Base-by-base conservation (phyloP, 2,113 vertebrate species). In the Eidolon helvum region DNA sequence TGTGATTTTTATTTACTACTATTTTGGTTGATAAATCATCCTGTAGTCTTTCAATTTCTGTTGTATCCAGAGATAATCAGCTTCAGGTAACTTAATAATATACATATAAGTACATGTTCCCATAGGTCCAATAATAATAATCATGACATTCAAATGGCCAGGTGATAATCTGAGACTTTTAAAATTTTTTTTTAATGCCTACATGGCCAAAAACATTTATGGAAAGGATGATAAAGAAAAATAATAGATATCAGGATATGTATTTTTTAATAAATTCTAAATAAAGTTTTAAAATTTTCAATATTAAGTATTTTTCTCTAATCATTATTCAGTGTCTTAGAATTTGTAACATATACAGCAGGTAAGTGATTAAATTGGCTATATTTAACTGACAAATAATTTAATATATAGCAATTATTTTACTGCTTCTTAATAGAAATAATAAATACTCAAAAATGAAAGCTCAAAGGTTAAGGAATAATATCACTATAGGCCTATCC, bases 141-240 rank as follows among this genome's bases (percentile, higher is more conserved):
- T 97, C 85, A 96, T 97, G 94, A 86, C 48, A 90, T 97, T 90
- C 83, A 96, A 96, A 95, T 68, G 83, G 43, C 95, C 98, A 98
- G 92, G 95, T 97, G 75, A 98, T 97, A 82, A 97, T 94, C 97
- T 96, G 38, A 66, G 86, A 87, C 94, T 24, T 97, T n/a, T n/a
- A n/a, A n/a, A 50, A 50, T 94, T 96, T 97, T 61, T 90, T 72
- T 97, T 98, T 98, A 97, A 96, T 74, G 4, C 91, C 77, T 78
- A 71, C 91, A 90, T 91, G 55, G 68, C 65, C 55, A 96, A 95
- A 97, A 55, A 68, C 30, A 95, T 0, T 45, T 26, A 18, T 2
- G 57, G 50, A 90, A 95, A 45, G 10, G 3, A 7, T 82, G 14
- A 63, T 68, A 91, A 68, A 94, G 83, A 90, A 63, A 91, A 96